Evolutionary conservation across 2,113 vertebrate genomes (phyloP).

Genomic region (Poeciliopsis turrubarensis): DNA sequence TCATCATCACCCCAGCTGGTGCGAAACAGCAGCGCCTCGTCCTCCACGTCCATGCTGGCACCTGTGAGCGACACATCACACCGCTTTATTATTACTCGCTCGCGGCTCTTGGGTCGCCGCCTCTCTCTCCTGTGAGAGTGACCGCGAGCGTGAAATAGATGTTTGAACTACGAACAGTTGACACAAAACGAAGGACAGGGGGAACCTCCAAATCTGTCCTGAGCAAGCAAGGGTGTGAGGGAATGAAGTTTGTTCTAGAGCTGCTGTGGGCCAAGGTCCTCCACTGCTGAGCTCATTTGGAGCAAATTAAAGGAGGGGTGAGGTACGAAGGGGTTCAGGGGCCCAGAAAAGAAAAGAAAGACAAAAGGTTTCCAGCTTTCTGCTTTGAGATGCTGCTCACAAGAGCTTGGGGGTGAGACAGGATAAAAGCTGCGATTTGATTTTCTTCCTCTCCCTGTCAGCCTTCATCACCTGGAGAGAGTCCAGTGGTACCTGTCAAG

Average conservation of each 20-base stretch:
- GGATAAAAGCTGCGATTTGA: constrained; percentile 67
- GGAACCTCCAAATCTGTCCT: constrained; percentile 43
- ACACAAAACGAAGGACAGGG: constrained; percentile 41
- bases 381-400: constrained; percentile 72
- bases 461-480: constrained; percentile 48
- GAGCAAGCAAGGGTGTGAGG: constrained; percentile 36
- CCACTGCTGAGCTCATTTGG: constrained; percentile 34
- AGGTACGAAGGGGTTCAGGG: constrained; percentile 17
- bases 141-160: constrained; percentile 33
- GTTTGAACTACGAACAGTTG: constrained; percentile 19
- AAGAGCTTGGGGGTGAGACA: constrained; percentile 39
- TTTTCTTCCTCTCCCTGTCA: constrained; percentile 66
- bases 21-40: constrained; percentile 89
- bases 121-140: constrained; percentile 9
- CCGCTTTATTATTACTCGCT: constrained; percentile 38
- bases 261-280: constrained; percentile 34
- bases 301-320: constrained; percentile 28
- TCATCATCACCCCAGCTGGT: constrained; percentile 80
- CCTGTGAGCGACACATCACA: constrained; percentile 63
- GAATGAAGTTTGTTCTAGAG: constrained; percentile 54
- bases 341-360: constrained; percentile 38
- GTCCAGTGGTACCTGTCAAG: constrained; percentile 25
- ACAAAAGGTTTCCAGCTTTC: constrained; percentile 21
- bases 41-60: constrained; percentile 87
- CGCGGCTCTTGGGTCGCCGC: background rate